A percentile compares a stretch with the other conserved stretches of the same genome.
Evolutionary conservation across 92 coral and sea anemone species (phyloP).

Genomic region (Bergia puertoricense): DNA sequence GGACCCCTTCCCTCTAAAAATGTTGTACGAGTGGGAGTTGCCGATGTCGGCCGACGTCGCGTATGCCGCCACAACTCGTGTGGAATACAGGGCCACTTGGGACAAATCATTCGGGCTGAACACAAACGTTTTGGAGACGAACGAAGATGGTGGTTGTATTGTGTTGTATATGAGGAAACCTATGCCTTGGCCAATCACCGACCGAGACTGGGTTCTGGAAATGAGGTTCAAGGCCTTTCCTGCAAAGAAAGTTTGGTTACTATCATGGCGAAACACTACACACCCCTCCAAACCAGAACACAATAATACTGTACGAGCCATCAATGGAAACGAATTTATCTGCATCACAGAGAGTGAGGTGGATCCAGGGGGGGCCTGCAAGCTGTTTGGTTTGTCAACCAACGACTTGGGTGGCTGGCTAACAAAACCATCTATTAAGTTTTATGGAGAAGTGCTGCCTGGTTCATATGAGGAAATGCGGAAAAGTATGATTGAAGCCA

Average conservation of each 20-base stretch:
- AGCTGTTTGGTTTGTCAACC: conserved; percentile 28
- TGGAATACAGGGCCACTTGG: conserved; percentile 19
- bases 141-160: neutral
- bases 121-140: conserved; percentile 30
- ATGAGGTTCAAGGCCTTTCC: conserved; percentile 15
- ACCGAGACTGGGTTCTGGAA: conserved; percentile 34
- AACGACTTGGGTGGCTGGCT: conserved; percentile 38
- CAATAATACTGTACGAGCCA: conserved; percentile 19
- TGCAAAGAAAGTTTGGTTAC: conserved; percentile 1
- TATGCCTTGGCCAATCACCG: conserved; percentile 33
- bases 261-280: conserved; percentile 34
- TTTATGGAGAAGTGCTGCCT: conserved; percentile 38
- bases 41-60: conserved; percentile 18
- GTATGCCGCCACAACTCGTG: conserved; percentile 6
- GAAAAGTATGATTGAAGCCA: conserved; percentile 26
- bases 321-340: conserved; percentile 33
- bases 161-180: conserved; percentile 13
- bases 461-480: conserved; percentile 33
- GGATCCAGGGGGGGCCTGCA: conserved; percentile 15
- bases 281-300: conserved; percentile 26
- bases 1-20: conserved; percentile 25
- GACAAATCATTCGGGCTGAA: conserved; percentile 16
- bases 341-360: conserved; percentile 3
- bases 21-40: conserved; percentile 38
- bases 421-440: neutral